Percentiles rank a stretch among this genome's conserved stretches.
Conservation (phyloP, 2,797 vertebrate genomes). For the Hippocampus kuda region DNA sequence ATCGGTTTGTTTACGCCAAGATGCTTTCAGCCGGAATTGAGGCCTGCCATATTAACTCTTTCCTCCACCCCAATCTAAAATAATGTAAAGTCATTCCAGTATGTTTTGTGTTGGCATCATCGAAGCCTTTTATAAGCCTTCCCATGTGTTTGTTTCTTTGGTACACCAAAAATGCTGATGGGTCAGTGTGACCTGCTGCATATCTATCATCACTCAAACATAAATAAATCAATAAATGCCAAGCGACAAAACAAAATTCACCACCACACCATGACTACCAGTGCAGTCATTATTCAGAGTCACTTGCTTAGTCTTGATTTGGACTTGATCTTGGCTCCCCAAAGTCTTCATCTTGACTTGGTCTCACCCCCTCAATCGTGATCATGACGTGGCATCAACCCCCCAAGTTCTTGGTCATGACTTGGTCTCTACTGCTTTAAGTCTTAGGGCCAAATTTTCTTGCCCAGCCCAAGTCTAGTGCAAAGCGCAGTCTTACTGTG, state of each 20-base stretch:
- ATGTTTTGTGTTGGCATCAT: neutral
- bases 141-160: no score
- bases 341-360: neutral
- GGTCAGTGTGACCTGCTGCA: neutral
- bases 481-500: no score
- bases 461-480: no score
- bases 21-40: slow-evolving; percentile 2
- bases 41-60: slow-evolving; percentile 8
- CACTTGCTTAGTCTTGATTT: neutral
- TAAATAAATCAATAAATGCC: neutral
- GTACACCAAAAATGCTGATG: neutral
- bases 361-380: neutral
- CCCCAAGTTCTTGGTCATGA: neutral
- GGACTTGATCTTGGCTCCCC: neutral
- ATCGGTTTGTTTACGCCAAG: slow-evolving; percentile 22
- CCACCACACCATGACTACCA: neutral
- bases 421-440: neutral
- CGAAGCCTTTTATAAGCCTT: neutral
- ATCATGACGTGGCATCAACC: neutral
- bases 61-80: neutral
- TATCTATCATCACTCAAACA: neutral
- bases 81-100: neutral
- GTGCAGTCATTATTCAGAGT: neutral
- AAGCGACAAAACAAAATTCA: neutral
- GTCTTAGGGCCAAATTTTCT: neutral